These are phyloP conservation scores for Falco biarmicus DNA, from an alignment of 2,797 vertebrate species.

Conservation along the genomic window DNA sequence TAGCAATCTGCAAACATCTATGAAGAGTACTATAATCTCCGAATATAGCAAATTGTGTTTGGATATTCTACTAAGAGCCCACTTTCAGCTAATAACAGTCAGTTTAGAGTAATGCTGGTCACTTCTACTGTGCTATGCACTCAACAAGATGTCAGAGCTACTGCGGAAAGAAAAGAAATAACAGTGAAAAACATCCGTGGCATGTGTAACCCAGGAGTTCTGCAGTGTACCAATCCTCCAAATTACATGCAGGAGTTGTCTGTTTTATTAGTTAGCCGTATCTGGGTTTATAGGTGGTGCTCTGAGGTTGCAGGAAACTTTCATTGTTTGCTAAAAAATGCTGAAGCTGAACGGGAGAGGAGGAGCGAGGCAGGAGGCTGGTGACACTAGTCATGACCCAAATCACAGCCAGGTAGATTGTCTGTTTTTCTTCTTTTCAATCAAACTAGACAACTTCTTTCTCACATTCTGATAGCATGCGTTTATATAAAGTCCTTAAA, in stretches of 20 bases:
- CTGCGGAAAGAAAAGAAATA: neutral
- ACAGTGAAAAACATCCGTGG: neutral
- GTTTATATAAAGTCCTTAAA: neutral
- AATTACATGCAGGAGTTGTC: neutral
- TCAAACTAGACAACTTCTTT: neutral
- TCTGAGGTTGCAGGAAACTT: neutral
- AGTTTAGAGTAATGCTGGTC: neutral
- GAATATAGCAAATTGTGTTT: neutral
- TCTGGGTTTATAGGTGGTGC: neutral
- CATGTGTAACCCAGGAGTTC: neutral
- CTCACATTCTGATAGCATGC: neutral
- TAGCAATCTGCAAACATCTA: neutral
- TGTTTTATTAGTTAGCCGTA: neutral
- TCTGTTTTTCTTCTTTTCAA: neutral
- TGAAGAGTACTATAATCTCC: neutral
- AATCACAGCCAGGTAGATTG: neutral
- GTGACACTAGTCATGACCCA: neutral
- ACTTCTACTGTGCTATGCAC: neutral
- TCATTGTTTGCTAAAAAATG: neutral
- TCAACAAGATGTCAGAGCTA: neutral
- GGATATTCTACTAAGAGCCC: neutral
- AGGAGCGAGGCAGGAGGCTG: fast-evolving
- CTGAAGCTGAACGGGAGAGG: neutral
- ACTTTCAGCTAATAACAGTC: neutral
- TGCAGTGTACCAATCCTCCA: neutral